Conservation (phyloP, 2,797 vertebrate genomes). For the Leptoclinus maculatus region DNA sequence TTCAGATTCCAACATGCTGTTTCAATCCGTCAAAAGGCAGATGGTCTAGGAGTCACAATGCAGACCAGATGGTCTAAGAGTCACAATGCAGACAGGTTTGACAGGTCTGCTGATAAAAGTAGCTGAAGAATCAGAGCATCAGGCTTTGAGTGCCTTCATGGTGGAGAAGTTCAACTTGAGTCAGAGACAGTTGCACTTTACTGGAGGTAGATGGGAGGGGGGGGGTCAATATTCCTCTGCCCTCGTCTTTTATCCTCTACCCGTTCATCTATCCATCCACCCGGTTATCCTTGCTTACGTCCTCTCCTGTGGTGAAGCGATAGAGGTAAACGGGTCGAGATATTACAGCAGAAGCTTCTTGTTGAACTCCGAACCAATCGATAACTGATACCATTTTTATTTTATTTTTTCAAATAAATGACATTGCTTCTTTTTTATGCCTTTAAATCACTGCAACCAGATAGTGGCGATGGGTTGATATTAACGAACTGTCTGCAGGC, state of each 20-base stretch:
- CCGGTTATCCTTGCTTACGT: neutral
- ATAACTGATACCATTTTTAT: neutral
- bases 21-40: conserved; percentile 46
- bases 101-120: conserved; percentile 51
- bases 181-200: conserved; percentile 15
- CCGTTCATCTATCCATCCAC: conserved; percentile 18
- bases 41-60: conserved; percentile 29
- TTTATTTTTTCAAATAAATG: neutral
- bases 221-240: conserved; percentile 33
- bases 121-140: conserved; percentile 30
- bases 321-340: conserved; percentile 8
- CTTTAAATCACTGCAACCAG: neutral
- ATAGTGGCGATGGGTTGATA: neutral
- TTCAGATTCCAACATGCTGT: conserved; percentile 7
- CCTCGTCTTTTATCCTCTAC: conserved; percentile 28
- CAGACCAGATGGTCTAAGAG: conserved; percentile 46
- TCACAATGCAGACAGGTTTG: conserved; percentile 39
- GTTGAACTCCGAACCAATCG: conserved; percentile 22
- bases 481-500: neutral
- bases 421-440: conserved; percentile 1
- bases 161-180: conserved; percentile 21
- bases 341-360: conserved; percentile 20
- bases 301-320: conserved; percentile 6
- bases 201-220: conserved; percentile 12
- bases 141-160: conserved; percentile 29